phyloP scores from a whole-genome alignment of 2,113 vertebrate genomes.

The Cariama cristata region DNA sequence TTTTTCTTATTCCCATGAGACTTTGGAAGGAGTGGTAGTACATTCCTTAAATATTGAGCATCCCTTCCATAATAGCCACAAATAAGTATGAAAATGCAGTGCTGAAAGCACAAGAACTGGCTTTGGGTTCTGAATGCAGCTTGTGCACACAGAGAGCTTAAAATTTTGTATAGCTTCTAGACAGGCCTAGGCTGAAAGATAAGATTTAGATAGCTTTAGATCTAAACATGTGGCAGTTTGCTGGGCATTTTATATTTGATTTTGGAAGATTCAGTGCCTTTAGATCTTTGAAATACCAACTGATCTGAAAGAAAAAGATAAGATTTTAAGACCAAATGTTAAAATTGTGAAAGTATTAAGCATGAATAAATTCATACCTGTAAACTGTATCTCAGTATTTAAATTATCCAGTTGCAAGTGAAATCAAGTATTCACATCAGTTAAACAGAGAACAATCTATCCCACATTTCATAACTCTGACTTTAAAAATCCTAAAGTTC shows the following conservation, averaged over 20 bases:
- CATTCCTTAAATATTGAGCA: neutral
- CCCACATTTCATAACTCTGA: neutral
- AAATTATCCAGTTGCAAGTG: neutral
- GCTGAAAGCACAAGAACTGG: neutral
- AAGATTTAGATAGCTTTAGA: neutral
- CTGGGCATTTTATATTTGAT: neutral
- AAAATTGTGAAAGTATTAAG: neutral
- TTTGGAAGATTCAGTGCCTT: neutral
- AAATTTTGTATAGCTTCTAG: neutral
- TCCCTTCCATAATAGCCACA: neutral
- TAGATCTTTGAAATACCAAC: neutral
- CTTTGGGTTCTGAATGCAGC: neutral
- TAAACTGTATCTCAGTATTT: neutral
- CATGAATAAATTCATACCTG: neutral
- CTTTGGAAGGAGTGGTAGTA: neutral
- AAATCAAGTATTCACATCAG: neutral
- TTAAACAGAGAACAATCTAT: neutral
- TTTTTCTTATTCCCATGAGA: neutral
- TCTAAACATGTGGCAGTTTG: neutral
- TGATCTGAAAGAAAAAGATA: neutral
- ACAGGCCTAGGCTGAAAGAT: neutral
- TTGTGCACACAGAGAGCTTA: neutral
- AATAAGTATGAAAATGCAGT: neutral
- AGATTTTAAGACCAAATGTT: neutral
- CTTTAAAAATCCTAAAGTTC: neutral